Evolutionary conservation across 2,797 vertebrate species (phyloP), one percentile per base, ranked within the genome.

Genomic region (Muscicapa striata): DNA sequence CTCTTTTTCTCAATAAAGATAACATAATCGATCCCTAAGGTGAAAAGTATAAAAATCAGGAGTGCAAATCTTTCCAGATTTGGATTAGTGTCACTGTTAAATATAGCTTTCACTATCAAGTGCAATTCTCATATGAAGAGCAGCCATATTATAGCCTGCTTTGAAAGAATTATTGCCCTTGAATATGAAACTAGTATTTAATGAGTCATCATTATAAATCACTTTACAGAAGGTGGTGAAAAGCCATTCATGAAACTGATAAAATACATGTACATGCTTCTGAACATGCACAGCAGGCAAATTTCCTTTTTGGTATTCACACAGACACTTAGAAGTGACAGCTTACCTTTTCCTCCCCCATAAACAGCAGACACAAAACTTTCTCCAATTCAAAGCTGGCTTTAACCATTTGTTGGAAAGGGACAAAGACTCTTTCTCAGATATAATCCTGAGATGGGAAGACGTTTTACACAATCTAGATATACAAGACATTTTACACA

Each of bases 131-230:
- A 0, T 46, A 80, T 23, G 64, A 68, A 79, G n/a, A 89, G 22
- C 15, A 90, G 48, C 24, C 64, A 48, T 93, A 63, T 52, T 76
- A 51, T 18, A 49, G 11, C 23, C 34, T 77, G 20, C 41, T 90
- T 90, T 85, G 40, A 58, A 90, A 89, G 62, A 93, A 89, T 38
- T 58, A 92, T 77, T 4, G 1, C 27, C 61, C 48, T 76, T 52
- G 64, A 94, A 94, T 87, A 85, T 51, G 54, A 83, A 90, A 62
- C 54, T 66, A 76, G 27, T 64, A 59, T 79, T 89, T 93, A 92
- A 79, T 76, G 32, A 89, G 34, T 73, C 61, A 91, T 87, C 80
- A 89, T 45, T 90, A 79, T 82, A 92, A 95, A 93, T 92, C 70
- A 92, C 34, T 92, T 94, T 74, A 87, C 14, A 61, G n/a, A 67